phyloP scores from a whole-genome alignment of 92 coral and sea anemone species.

The Bergia sp. region DNA sequence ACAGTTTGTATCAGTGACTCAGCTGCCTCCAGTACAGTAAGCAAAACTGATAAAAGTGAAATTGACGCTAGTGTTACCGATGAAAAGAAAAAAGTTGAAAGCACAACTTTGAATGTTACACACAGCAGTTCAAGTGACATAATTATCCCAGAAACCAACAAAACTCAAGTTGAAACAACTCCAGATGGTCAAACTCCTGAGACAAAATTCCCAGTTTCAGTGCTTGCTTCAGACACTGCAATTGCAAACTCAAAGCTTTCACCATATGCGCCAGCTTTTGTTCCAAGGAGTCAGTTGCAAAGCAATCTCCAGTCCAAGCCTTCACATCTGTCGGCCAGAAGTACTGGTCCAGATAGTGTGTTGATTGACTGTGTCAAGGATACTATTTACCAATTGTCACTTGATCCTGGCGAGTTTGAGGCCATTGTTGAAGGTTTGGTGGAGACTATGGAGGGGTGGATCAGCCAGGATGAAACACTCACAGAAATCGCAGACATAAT shows the following conservation, averaged over 20 bases:
- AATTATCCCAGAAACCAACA: neutral
- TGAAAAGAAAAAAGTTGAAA: neutral
- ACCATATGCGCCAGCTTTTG: conserved; percentile 23
- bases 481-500: conserved; percentile 33
- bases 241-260: conserved; percentile 10
- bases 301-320: neutral
- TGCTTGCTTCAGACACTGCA: neutral
- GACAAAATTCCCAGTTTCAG: conserved; percentile 10
- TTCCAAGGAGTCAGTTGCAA: conserved; percentile 15
- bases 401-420: conserved; percentile 46
- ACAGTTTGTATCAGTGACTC: neutral
- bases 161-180: neutral
- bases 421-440: conserved; percentile 32
- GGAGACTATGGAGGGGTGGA: conserved; percentile 41
- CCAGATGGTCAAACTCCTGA: neutral
- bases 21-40: neutral
- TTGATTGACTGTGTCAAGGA: conserved; percentile 42
- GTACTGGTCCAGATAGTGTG: conserved; percentile 30
- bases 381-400: conserved; percentile 18
- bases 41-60: neutral
- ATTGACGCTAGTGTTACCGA: neutral
- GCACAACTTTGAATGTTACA: neutral
- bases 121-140: neutral
- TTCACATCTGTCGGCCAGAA: conserved; percentile 7
- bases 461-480: conserved; percentile 32